These are phyloP conservation scores for Gryon sp. DNA, from an alignment of 1,140 invertebrate species.

Conservation along the genomic window DNA sequence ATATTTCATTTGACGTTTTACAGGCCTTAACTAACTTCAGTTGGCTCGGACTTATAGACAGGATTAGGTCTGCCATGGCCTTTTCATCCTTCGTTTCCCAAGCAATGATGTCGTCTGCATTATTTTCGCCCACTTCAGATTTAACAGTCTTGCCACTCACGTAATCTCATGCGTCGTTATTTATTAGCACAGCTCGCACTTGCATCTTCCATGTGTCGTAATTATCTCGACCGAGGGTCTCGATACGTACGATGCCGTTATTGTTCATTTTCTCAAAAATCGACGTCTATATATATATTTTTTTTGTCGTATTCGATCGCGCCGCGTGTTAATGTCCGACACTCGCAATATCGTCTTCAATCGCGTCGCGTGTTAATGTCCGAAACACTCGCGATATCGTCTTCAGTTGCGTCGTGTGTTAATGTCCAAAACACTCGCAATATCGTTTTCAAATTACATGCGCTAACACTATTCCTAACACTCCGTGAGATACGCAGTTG, in stretches of 20 bases:
- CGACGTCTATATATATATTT: no score
- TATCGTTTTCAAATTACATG: no score
- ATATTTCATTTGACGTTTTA: conserved; percentile 21
- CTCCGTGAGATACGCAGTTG: no score
- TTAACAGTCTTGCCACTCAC: conserved; percentile 8
- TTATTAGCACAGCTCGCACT: conserved; percentile 26
- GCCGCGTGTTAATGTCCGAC: no score
- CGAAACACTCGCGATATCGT: no score
- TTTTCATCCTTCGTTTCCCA: conserved; percentile 39
- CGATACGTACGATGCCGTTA: conserved; percentile 15
- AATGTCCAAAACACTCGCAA: no score
- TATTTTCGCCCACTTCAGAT: neutral
- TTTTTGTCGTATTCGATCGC: no score
- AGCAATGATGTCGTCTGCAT: neutral
- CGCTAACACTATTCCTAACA: no score
- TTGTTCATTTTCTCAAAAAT: conserved; percentile 2
- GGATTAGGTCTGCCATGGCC: conserved; percentile 45
- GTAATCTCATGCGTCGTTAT: conserved; percentile 29
- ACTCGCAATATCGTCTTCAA: no score
- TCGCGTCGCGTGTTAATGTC: no score
- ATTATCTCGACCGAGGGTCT: conserved; percentile 35
- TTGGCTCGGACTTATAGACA: conserved; percentile 38
- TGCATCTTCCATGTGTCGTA: conserved; percentile 53
- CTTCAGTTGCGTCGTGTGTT: no score
- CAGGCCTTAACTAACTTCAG: conserved; percentile 26